Percentiles rank a stretch among this genome's conserved stretches.
phyloP scores from a whole-genome alignment of 2,797 vertebrate species.

The Vipera ursinii region DNA sequence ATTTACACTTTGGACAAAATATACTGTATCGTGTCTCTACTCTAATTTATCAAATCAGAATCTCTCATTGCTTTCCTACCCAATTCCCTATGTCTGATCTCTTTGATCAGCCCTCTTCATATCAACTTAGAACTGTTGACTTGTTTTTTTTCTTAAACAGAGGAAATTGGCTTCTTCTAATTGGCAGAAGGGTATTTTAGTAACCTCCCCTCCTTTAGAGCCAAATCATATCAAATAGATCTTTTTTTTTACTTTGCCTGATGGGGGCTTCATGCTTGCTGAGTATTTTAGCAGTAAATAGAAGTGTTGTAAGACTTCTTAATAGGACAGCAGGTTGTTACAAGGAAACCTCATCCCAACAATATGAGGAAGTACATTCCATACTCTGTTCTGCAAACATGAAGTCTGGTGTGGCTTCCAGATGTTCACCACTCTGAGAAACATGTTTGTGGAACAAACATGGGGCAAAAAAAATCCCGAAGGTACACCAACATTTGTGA shows the following conservation, averaged over 20 bases:
- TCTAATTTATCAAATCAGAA: constrained; percentile 8
- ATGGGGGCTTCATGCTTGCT: background rate
- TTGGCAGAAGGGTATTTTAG: background rate
- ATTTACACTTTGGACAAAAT: background rate
- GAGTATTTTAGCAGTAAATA: background rate
- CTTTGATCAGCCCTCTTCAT: background rate
- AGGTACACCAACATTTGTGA: background rate
- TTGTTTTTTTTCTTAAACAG: constrained; percentile 22
- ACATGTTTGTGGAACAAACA: background rate
- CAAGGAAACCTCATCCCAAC: background rate
- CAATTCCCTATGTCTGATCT: background rate
- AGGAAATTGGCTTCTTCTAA: constrained; percentile 5
- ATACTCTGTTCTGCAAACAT: background rate
- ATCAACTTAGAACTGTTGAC: constrained; percentile 13
- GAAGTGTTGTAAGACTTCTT: background rate
- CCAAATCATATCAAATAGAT: background rate
- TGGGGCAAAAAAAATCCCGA: background rate
- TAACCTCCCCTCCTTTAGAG: background rate
- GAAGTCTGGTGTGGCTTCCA: background rate
- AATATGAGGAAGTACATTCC: background rate
- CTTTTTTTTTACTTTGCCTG: background rate
- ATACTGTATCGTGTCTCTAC: background rate
- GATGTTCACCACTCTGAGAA: background rate
- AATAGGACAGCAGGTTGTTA: background rate
- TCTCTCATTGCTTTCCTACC: background rate